These are phyloP conservation scores for Callionymus lyra DNA, from an alignment of 2,113 vertebrate species.

Conservation along the genomic window DNA sequence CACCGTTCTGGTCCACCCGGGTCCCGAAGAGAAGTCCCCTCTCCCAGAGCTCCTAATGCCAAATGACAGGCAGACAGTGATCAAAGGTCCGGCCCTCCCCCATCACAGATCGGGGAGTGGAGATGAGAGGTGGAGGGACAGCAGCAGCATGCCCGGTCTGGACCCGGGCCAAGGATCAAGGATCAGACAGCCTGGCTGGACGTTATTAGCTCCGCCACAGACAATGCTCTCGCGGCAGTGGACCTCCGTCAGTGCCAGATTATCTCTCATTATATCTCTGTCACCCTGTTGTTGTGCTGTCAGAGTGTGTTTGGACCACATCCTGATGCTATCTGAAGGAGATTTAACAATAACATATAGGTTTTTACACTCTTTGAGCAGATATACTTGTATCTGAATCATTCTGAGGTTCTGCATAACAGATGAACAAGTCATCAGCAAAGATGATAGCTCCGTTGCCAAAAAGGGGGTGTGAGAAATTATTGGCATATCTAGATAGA, in stretches of 20 bases:
- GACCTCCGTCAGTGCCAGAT: constrained; percentile 51
- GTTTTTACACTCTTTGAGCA: no score
- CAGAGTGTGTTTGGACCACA: constrained; percentile 18
- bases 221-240: constrained; percentile 51
- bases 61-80: constrained; percentile 61
- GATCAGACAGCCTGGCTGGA: constrained; percentile 52
- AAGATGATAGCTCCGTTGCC: no score
- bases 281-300: constrained; percentile 33
- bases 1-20: constrained; percentile 33
- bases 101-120: constrained; percentile 41
- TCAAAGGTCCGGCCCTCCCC: constrained; percentile 58
- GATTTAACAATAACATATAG: no score
- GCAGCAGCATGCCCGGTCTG: constrained; percentile 52
- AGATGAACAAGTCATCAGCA: no score
- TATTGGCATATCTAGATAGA: no score
- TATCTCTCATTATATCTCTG: constrained; percentile 42
- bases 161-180: constrained; percentile 51
- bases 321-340: no score
- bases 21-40: constrained; percentile 32
- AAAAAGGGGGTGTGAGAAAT: no score
- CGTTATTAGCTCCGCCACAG: constrained; percentile 58
- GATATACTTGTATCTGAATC: no score
- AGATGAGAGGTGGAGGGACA: constrained; percentile 49
- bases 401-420: no score
- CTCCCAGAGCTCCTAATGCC: constrained; percentile 53